A percentile compares a stretch with the other conserved stretches of the same genome.
Conservation (phyloP, 2,888 invertebrate genomes). For the Pycnomerus fuliginosus region DNA sequence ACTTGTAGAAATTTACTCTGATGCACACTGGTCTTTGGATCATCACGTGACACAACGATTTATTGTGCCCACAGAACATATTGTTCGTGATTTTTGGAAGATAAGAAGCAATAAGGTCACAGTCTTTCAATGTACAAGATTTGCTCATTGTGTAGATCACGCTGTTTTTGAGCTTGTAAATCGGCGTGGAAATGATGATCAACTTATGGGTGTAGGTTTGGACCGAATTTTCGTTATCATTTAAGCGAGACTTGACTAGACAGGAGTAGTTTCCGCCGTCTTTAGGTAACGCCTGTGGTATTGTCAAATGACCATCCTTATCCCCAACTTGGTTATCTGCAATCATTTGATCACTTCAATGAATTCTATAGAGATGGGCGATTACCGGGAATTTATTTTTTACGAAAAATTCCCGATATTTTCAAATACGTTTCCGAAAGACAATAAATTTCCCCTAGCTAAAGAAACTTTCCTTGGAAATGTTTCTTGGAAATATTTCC, state of each 20-base stretch:
- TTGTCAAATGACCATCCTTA: constrained; percentile 37
- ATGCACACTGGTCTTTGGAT: constrained; percentile 44
- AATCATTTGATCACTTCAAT: constrained; percentile 1
- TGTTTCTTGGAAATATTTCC: too few relatives aligned
- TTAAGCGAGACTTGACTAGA: constrained; percentile 28
- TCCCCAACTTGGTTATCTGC: constrained; percentile 23
- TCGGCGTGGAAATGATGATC: constrained; percentile 44
- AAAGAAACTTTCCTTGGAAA: too few relatives aligned
- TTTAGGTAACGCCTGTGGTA: constrained; percentile 43
- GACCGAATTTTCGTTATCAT: constrained; percentile 19
- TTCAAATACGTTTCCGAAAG: too few relatives aligned
- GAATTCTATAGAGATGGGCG: too few relatives aligned
- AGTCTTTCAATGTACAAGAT: constrained; percentile 41
- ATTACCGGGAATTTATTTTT: too few relatives aligned
- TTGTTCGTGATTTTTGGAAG: constrained; percentile 43
- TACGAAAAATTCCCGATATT: too few relatives aligned
- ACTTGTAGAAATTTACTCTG: constrained; percentile 1
- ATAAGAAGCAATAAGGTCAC: constrained; percentile 43
- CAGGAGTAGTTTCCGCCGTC: constrained; percentile 51
- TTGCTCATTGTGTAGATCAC: constrained; percentile 43
- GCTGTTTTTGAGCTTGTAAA: constrained; percentile 41
- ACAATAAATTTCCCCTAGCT: too few relatives aligned
- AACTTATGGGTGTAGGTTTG: constrained; percentile 42
- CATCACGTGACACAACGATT: constrained; percentile 43
- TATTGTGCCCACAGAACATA: constrained; percentile 43